Evolutionary conservation across 2,113 vertebrate genomes (phyloP), one percentile per base, ranked within the genome.

Genomic region (Actenoides lindsayi): DNA sequence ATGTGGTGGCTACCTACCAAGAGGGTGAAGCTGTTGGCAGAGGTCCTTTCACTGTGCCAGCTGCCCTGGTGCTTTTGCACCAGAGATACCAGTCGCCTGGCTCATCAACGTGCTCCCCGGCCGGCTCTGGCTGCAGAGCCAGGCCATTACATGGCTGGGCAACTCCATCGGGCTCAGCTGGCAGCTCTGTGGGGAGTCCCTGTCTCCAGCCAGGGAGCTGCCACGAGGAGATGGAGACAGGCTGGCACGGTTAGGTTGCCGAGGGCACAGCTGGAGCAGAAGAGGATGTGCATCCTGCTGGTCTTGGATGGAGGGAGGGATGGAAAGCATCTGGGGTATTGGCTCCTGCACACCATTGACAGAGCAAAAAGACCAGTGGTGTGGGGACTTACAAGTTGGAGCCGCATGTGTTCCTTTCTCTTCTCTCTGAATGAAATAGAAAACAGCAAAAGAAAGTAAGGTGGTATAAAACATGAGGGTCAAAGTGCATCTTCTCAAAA

Each of bases 321-420:
- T 86, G 63, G 69, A 76, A 53, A 76, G 35, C 24, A 27, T 44
- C 48, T 62, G 14, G n/a, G 15, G 6, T 31, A 5, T 68, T 95
- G 0, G 0, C 21, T 59, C 42, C 67, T 42, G 63, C 2, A 0
- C 14, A 7, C 13, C 0, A 0, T 6, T 5, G 2, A 54, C 76
- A 44, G 27, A 77, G 51, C 39, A 50, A 51, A 33, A 65, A 46
- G 65, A 51, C 37, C 13, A 14, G 24, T 0, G 0, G 3, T 37
- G 19, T 14, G 44, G n/a, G 53, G 44, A 28, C 7, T 57, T 83
- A 46, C 46, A 59, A 6, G 20, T 48, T 50, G 56, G 41, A 62
- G n/a, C 25, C 11, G 3, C 28, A 51, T 0, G 0, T 20, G 10
- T 63, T 71, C 13, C 31, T 77, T 76, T 75, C 59, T 77, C 13